Evolutionary conservation across 2,113 vertebrate genomes (phyloP).

Genomic region (Heterocephalus glaber): DNA sequence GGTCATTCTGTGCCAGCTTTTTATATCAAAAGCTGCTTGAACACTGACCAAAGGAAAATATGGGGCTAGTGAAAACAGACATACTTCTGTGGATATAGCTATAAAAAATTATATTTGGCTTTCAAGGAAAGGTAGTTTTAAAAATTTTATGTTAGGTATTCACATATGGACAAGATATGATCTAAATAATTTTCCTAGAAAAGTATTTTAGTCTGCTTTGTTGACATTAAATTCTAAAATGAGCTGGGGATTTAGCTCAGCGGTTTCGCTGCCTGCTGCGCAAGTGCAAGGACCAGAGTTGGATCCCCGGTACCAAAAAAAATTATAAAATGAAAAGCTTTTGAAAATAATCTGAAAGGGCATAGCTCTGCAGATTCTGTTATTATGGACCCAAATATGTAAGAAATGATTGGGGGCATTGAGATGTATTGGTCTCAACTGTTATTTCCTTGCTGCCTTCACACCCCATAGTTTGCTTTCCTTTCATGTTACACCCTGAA

Average conservation of each 20-base stretch:
- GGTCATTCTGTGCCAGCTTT: slow-evolving; percentile 17
- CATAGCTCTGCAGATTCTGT: neutral
- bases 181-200: neutral
- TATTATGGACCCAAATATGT: neutral
- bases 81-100: slow-evolving; percentile 5
- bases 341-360: neutral
- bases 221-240: neutral
- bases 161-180: neutral
- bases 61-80: neutral
- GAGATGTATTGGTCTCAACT: neutral
- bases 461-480: neutral
- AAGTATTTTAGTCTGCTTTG: neutral
- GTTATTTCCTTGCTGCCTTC: neutral
- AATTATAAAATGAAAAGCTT: neutral
- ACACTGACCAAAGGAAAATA: slow-evolving; percentile 17
- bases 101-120: slow-evolving; percentile 15
- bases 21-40: slow-evolving; percentile 6
- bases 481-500: neutral
- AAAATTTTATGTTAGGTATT: neutral
- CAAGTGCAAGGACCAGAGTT: too few relatives aligned
- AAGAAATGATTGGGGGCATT: neutral
- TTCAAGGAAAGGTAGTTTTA: neutral
- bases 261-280: too few relatives aligned
- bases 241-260: too few relatives aligned
- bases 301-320: too few relatives aligned